These are phyloP conservation scores for Cotesia congregata DNA, from an alignment of 2,888 invertebrate species.

Conservation along the genomic window DNA sequence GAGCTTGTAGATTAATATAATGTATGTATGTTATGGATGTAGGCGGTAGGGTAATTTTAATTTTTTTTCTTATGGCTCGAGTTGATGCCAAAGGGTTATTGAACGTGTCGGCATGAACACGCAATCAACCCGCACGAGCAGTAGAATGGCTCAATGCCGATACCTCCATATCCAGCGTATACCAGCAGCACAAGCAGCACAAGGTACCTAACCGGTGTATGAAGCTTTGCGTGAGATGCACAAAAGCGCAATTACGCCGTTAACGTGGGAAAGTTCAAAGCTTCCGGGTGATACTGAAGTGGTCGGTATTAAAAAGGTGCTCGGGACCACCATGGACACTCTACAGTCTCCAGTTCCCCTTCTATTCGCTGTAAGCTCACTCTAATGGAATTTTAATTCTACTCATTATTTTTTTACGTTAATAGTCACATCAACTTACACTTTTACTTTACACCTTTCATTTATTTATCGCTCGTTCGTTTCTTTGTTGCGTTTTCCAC, in stretches of 20 bases:
- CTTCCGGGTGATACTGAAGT: conserved; percentile 16
- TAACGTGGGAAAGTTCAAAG: conserved; percentile 38
- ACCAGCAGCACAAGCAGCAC: background rate
- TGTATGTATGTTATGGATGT: no score
- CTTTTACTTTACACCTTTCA: background rate
- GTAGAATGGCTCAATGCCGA: conserved; percentile 27
- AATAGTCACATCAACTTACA: background rate
- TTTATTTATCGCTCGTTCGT: background rate
- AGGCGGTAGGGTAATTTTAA: background rate
- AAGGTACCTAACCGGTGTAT: background rate
- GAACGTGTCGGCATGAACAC: background rate
- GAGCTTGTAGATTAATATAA: no score
- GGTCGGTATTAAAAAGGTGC: conserved; percentile 3
- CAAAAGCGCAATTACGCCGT: conserved; percentile 39
- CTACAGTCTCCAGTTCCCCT: background rate
- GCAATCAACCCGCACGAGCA: conserved; percentile 1
- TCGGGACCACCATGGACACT: conserved; percentile 20
- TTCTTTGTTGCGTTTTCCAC: background rate
- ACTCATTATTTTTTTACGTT: background rate
- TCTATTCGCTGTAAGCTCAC: background rate
- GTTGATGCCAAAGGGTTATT: conserved; percentile 1
- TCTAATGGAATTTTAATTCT: conserved; percentile 15
- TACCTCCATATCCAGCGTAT: background rate
- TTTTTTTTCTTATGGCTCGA: background rate
- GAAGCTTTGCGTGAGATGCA: conserved; percentile 30